Conservation (phyloP, 2,888 invertebrate species). For the Eupithecia insigniata region DNA sequence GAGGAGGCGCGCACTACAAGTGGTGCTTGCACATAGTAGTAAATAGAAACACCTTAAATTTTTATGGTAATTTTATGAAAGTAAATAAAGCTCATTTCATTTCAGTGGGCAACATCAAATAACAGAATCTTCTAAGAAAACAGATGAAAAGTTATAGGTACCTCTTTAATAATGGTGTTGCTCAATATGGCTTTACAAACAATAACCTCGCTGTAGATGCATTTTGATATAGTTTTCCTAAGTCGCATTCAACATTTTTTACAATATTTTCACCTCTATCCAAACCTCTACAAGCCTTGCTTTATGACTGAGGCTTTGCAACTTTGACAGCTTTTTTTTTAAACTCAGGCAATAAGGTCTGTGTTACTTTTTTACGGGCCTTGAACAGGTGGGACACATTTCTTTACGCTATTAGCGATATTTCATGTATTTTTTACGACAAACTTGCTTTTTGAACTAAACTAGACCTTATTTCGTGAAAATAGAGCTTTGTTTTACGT, state of each 20-base stretch:
- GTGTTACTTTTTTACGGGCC: constrained; percentile 38
- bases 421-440: background rate
- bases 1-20: too few relatives aligned
- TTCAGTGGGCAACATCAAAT: background rate
- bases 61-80: too few relatives aligned
- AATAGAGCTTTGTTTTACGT: background rate
- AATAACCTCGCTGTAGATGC: too few relatives aligned
- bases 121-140: background rate
- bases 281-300: background rate
- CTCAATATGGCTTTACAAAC: too few relatives aligned
- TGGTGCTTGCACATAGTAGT: too few relatives aligned
- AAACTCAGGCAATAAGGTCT: constrained; percentile 42
- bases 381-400: constrained; percentile 11
- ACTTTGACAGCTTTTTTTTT: constrained; percentile 45
- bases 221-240: too few relatives aligned
- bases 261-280: constrained; percentile 8
- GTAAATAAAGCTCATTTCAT: too few relatives aligned
- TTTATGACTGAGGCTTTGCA: constrained; percentile 30
- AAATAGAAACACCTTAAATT: too few relatives aligned
- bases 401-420: background rate
- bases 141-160: background rate
- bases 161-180: too few relatives aligned
- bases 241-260: background rate
- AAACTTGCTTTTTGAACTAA: background rate
- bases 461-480: background rate